These are phyloP conservation scores for Smittia aterrima DNA, from an alignment of 2,888 invertebrate species.

Conservation along the genomic window DNA sequence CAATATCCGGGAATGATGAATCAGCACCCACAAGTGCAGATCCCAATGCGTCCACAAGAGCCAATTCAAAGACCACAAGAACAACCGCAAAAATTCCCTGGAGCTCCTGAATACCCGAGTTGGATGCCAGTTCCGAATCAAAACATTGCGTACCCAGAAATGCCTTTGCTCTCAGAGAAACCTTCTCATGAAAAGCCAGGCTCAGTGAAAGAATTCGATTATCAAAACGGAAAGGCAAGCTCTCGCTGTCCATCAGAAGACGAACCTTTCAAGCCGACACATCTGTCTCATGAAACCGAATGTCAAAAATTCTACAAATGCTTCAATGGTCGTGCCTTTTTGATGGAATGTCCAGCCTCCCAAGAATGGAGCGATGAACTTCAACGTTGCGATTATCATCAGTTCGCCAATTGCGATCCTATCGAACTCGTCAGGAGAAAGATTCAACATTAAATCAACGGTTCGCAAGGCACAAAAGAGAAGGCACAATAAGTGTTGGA, in stretches of 20 bases:
- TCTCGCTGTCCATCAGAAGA: neutral
- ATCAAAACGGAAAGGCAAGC: neutral
- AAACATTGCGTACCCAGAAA: neutral
- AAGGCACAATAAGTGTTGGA: neutral
- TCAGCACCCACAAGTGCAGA: neutral
- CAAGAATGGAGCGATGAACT: constrained; percentile 11
- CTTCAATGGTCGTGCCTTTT: constrained; percentile 14
- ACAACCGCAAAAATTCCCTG: neutral
- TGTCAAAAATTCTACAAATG: constrained; percentile 25
- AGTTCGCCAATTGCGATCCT: constrained; percentile 7
- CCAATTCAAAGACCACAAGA: neutral
- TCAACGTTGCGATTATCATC: constrained; percentile 10
- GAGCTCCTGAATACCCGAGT: neutral
- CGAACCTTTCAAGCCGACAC: neutral
- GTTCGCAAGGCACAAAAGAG: neutral
- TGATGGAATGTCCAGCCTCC: neutral
- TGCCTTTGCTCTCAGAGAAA: neutral
- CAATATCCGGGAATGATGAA: neutral
- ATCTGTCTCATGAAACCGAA: constrained; percentile 12
- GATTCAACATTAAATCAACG: constrained; percentile 2
- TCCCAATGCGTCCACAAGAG: neutral
- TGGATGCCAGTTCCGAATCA: constrained; percentile 16
- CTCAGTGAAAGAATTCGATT: neutral
- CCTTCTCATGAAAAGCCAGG: neutral
- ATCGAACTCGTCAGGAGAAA: neutral